A percentile compares a stretch with the other conserved stretches of the same genome.
These are phyloP conservation scores for Rhinogobius similis DNA, from an alignment of 2,113 vertebrate genomes.

Conservation along the genomic window DNA sequence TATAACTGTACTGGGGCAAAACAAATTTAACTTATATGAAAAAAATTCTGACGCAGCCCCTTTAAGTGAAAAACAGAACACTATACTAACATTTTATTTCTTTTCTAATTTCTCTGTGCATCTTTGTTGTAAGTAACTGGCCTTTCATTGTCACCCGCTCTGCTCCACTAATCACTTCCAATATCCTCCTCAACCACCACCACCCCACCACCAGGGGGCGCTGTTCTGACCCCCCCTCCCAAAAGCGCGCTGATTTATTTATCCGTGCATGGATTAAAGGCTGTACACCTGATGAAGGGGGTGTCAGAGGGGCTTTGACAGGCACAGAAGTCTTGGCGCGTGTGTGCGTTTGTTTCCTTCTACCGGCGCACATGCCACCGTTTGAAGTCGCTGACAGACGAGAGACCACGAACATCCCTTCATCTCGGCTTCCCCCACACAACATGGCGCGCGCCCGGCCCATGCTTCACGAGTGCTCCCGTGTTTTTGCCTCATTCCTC, in stretches of 20 bases:
- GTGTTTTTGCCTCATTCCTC: conserved; percentile 71
- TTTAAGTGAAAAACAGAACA: too few species aligned
- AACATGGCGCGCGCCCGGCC: conserved; percentile 24
- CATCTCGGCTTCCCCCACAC: conserved; percentile 77
- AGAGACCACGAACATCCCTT: conserved; percentile 80
- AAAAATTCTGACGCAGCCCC: too few species aligned
- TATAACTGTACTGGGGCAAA: too few species aligned
- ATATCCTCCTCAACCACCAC: conserved; percentile 29
- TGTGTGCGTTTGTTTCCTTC: conserved; percentile 78
- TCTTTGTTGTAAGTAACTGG: too few species aligned
- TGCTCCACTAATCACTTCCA: conserved; percentile 58
- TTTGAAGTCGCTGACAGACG: conserved; percentile 82
- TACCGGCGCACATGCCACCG: conserved; percentile 68
- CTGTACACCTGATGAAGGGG: conserved; percentile 79
- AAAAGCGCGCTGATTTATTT: conserved; percentile 77
- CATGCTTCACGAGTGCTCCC: conserved; percentile 6
- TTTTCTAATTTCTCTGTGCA: too few species aligned
- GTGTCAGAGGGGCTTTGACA: conserved; percentile 79
- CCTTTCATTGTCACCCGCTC: conserved; percentile 40
- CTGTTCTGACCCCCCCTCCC: conserved; percentile 50
- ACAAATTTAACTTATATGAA: too few species aligned
- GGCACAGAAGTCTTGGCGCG: conserved; percentile 74
- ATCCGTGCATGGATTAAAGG: conserved; percentile 78
- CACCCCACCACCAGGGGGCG: conserved; percentile 74
- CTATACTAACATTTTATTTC: too few species aligned